Evolutionary conservation across 2,888 invertebrate genomes (phyloP), one percentile per base, ranked within the genome.

Genomic region (Sturmia bella): DNA sequence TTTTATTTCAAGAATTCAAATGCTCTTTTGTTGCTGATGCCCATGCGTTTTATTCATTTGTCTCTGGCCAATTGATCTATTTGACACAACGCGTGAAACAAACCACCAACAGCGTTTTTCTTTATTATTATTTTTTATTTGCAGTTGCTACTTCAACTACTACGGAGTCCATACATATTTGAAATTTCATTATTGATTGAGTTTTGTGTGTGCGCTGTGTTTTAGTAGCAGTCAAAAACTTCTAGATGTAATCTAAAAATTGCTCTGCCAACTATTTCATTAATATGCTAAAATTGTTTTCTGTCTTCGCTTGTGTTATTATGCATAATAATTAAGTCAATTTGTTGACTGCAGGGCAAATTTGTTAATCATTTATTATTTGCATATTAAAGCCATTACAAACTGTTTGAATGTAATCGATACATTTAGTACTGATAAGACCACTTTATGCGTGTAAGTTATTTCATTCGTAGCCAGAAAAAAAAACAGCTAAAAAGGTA

Each of bases 81-180:
- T 70, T 81, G 81, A 78, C 78, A 74, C 69, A 68, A 69, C 32
- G 78, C 81, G 73, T 77, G 45, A 78, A 74, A 63, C 32, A 63
- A 77, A 73, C 73, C 77, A 77, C 77, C 81, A 77, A 78, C 81
- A 37, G 78, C 78, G 78, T 78, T 74, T 76, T 41, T 4, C 59
- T 15, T 27, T 74, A 37, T 56, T 48, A 37, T 11, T 9, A 17
- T n/a, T 1, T 13, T 48, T 63, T 27, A 45, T 17, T 4, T n/a
- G 15, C 24, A 1, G 32, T 32, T 32, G 32, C 5, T 32, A 32
- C 32, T 9, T 32, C 32, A 32, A 7, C 32, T 32, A 7, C 32
- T 32, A 7, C 32, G 32, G 32, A 32, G n/a, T n/a, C n/a, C n/a
- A n/a, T n/a, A n/a, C n/a, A 32, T 48, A 1, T 21, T 45, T 48